Base-by-base conservation (phyloP, 2,113 vertebrate species). In the Oostethus manadensis region DNA sequence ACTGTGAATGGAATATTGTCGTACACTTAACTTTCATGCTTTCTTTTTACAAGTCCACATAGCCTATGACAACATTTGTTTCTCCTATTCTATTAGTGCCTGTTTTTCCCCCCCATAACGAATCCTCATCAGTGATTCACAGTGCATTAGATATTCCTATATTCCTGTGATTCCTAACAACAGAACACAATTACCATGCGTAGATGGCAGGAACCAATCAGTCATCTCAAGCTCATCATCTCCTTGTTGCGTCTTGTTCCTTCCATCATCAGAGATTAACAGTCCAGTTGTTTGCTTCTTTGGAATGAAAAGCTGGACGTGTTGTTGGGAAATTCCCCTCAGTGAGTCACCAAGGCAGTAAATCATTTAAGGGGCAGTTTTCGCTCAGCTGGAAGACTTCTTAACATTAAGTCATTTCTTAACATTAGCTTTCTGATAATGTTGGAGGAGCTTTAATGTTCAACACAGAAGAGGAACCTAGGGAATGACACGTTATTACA, bases 241-340 rank as follows among this genome's bases (percentile, higher is more conserved):
- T 54, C 21, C 26, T 18, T 58, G 22, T 40, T 1, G 49, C 16
- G 3, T 20, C 2, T 35, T 51, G 13, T 62, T 2, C 17, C 22
- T 54, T 8, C 14, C 58, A 1, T 57, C 20, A 26, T 49, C 14
- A 55, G 21, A 70, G 51, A 62, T 76, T 69, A 76, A 70, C 48
- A 59, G 65, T 76, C 50, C 68, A 58, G 17, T 60, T 44, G 40
- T 67, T 66, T 44, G 23, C 35, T 55, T 67, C 58, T 62, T 48
- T 62, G 44, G 43, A 57, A 48, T 51, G 60, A 77, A 64, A 57
- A 51, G 22, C 23, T 65, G 58, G 58, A 43, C 61, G 18, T 73
- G 50, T 33, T 47, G 51, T 43, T 16, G 50, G 49, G 60, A 66
- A 76, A 71, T 48, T 58, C 60, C 57, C 43, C 23, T 48, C 62